Conservation (phyloP, 2,113 vertebrate species). For the Mixornis gularis region DNA sequence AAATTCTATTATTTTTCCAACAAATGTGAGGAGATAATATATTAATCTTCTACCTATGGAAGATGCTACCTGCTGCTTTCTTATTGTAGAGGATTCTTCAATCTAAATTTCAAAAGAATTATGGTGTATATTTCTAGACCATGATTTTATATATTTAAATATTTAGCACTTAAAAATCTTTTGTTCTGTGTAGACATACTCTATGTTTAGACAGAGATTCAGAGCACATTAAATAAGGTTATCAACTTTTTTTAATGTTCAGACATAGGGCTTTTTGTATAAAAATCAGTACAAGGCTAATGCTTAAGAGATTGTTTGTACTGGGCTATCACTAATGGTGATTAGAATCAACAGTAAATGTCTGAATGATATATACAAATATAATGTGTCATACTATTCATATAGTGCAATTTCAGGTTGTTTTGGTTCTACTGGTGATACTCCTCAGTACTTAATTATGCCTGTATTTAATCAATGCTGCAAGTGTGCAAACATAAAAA, state of each 20-base stretch:
- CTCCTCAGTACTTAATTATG: neutral
- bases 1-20: neutral
- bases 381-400: neutral
- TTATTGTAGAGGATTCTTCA: neutral
- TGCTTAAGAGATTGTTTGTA: neutral
- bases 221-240: neutral
- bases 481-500: neutral
- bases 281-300: neutral
- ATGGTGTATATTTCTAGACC: neutral
- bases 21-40: neutral
- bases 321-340: neutral
- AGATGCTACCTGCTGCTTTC: neutral
- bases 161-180: fast-evolving
- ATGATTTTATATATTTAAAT: neutral
- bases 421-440: neutral
- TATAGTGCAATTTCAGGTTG: neutral
- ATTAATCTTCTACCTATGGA: neutral
- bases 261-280: fast-evolving
- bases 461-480: neutral
- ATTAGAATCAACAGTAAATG: neutral
- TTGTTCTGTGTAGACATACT: neutral
- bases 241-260: neutral
- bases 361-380: neutral
- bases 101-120: neutral
- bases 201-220: neutral